These are phyloP conservation scores for Leptogaster cylindrica DNA, from an alignment of 2,888 invertebrate genomes.

Conservation along the genomic window DNA sequence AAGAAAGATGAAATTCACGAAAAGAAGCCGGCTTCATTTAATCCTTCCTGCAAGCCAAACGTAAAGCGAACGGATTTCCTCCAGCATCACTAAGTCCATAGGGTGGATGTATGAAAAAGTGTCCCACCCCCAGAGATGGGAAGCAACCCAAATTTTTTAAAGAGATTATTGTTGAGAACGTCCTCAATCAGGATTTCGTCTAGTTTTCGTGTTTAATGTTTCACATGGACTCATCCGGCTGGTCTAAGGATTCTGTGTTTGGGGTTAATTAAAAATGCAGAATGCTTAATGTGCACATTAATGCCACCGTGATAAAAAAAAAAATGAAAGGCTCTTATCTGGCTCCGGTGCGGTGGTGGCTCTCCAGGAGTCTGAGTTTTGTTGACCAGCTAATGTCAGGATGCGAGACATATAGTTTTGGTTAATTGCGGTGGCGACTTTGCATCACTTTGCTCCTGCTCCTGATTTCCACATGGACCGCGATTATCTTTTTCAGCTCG, in stretches of 20 bases:
- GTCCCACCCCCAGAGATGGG: constrained; percentile 5
- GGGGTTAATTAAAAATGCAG: constrained; percentile 20
- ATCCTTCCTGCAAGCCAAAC: constrained; percentile 21
- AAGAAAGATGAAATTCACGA: neutral
- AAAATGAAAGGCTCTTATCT: constrained; percentile 17
- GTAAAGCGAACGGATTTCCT: constrained; percentile 21
- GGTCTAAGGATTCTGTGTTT: neutral
- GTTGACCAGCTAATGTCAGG: too few species aligned
- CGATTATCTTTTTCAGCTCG: too few species aligned
- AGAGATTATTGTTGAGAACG: constrained; percentile 21
- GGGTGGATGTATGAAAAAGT: constrained; percentile 25
- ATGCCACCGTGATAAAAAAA: constrained; percentile 8
- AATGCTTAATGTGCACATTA: constrained; percentile 24
- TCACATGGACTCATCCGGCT: neutral
- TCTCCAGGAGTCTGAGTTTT: too few species aligned
- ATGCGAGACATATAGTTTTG: too few species aligned
- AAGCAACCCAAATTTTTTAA: constrained; percentile 11
- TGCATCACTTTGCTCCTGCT: too few species aligned
- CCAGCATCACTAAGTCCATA: constrained; percentile 5
- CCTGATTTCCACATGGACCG: too few species aligned
- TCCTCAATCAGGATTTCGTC: constrained; percentile 1
- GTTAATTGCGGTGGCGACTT: too few species aligned
- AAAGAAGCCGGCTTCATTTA: constrained; percentile 9
- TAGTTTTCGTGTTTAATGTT: neutral
- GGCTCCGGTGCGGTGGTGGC: neutral